Percentiles rank a stretch among this genome's conserved stretches.
Conservation (phyloP, 2,113 vertebrate genomes). For the Pterocles gutturalis region DNA sequence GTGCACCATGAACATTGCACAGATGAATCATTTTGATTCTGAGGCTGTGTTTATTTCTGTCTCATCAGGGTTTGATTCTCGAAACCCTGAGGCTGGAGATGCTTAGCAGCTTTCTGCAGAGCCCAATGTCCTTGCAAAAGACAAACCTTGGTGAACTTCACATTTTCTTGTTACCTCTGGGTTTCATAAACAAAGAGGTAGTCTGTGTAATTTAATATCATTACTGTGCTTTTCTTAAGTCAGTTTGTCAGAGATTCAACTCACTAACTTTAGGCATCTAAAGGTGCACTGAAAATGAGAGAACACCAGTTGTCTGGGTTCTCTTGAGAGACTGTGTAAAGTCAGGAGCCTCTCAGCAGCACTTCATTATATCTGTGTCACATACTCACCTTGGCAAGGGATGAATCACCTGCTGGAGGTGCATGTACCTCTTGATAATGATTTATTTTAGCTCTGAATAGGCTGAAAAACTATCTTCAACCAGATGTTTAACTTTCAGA, state of each 20-base stretch:
- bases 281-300: constrained; percentile 22
- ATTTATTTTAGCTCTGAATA: constrained; percentile 11
- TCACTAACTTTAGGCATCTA: background rate
- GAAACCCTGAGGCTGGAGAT: background rate
- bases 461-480: background rate
- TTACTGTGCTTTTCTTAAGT: background rate
- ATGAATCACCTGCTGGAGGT: constrained; percentile 24
- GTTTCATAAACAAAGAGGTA: background rate
- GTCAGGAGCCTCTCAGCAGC: constrained; percentile 16
- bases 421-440: background rate
- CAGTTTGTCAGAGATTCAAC: background rate
- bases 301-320: background rate
- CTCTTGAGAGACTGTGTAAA: background rate
- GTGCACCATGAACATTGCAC: background rate
- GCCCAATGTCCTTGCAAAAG: background rate
- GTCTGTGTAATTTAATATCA: background rate
- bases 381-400: constrained; percentile 16
- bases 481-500: constrained; percentile 33
- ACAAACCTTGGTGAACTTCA: background rate
- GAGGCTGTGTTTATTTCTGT: background rate
- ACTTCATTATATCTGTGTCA: constrained; percentile 37
- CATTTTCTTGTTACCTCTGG: background rate
- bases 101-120: background rate
- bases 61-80: background rate
- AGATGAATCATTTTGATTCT: background rate